Base-by-base conservation (phyloP, 1,140 invertebrate species). In the Nomia melanderi region DNA sequence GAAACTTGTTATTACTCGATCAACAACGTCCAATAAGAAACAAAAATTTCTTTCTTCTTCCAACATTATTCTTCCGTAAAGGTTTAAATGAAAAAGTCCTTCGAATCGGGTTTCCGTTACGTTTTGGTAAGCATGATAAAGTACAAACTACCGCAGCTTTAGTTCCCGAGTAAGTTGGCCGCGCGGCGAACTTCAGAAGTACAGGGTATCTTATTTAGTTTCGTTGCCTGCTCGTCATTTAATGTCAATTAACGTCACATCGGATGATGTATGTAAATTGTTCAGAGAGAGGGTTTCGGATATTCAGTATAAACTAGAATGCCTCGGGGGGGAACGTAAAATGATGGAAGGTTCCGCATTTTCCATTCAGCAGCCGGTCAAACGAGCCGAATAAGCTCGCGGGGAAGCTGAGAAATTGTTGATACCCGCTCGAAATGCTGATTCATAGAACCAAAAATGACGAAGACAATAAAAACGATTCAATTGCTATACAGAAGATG, bases 261-360 rank as follows among this genome's bases (percentile, higher is more conserved):
- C 47, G 20, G 17, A 17, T n/a, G 47, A 50, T n/a, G 47, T 50
- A 50, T 50, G n/a, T n/a, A 50, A 50, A 50, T 50, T 50, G 47
- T 50, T 50, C n/a, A n/a, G 47, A 50, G 47, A n/a, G 47, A n/a
- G 47, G 20, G 41, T 44, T 44, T 20, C 1, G 41, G 33, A 36
- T 36, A 36, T 36, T 36, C 33, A 8, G 12, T 14, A 3, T 44
- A 50, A n/a, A 17, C 20, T 50, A 17, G 20, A 50, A 50, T 57
- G 27, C 54, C 54, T 29, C 54, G n/a, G n/a, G 54, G 17, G 54
- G 54, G 29, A 29, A 29, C 20, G 14, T 23, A 36, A 57, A 78
- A 23, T 54, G 39, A 50, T n/a, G 47, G n/a, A n/a, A 50, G 47
- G 47, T 7, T 8, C 8, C 7, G 20, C n/a, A 17, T 7, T n/a